Evolutionary conservation across 2,113 vertebrate species (phyloP).

Genomic region (Arvicanthis niloticus): DNA sequence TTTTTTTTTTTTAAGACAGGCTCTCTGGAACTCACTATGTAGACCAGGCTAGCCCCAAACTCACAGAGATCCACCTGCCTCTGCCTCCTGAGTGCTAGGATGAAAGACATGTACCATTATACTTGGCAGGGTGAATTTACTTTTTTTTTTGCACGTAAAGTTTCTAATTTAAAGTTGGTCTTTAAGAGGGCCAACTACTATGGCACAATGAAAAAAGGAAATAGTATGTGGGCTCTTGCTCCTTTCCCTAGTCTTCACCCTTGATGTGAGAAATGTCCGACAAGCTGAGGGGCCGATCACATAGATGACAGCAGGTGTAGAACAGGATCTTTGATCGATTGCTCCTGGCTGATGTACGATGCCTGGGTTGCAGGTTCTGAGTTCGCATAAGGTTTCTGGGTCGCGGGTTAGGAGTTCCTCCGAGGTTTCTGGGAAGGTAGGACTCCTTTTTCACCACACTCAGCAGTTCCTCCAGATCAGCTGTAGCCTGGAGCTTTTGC

Average conservation of each 20-base stretch:
- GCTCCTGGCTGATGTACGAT: background rate
- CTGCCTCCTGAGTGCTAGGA: background rate
- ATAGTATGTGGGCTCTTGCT: background rate
- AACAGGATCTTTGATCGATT: background rate
- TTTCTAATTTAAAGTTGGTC: background rate
- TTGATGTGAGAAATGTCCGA: background rate
- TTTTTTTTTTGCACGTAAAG: background rate
- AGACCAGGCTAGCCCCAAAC: background rate
- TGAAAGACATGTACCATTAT: background rate
- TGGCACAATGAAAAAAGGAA: background rate
- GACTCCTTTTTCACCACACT: background rate
- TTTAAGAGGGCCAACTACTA: background rate
- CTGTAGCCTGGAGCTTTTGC: background rate
- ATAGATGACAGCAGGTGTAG: too few relatives aligned
- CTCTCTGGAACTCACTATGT: background rate
- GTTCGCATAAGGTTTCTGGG: too few relatives aligned
- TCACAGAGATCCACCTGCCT: background rate
- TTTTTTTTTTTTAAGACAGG: background rate
- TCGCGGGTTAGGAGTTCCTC: background rate
- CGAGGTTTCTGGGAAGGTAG: background rate
- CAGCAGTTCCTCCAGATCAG: background rate
- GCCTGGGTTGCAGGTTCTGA: background rate
- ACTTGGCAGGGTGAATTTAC: background rate
- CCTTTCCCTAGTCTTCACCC: background rate
- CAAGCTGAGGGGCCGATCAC: background rate